Evolutionary conservation across 2,113 vertebrate genomes (phyloP).

Genomic region (Pelvicachromis taeniatus): DNA sequence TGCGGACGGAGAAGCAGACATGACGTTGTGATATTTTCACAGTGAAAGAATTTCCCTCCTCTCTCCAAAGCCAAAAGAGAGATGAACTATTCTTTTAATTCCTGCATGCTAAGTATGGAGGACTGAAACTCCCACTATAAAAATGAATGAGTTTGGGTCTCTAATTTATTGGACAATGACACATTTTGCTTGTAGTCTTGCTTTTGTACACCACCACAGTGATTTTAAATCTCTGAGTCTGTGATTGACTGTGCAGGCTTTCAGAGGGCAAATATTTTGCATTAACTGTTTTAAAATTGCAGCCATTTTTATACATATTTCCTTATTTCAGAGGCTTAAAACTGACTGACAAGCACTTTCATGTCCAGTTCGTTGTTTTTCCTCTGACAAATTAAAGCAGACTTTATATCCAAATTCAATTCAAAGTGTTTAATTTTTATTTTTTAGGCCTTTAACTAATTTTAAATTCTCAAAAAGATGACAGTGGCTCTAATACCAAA

Average conservation of each 20-base stretch:
- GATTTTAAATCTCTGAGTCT: neutral
- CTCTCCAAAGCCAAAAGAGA: neutral
- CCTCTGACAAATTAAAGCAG: neutral
- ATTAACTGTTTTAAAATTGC: neutral
- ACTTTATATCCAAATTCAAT: neutral
- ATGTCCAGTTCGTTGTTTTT: neutral
- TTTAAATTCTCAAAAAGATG: neutral
- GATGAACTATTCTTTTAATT: neutral
- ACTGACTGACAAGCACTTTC: neutral
- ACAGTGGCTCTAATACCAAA: neutral
- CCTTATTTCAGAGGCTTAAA: neutral
- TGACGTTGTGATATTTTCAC: constrained; percentile 55
- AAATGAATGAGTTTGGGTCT: neutral
- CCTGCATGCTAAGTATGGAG: neutral
- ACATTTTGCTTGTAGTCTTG: neutral
- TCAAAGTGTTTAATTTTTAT: neutral
- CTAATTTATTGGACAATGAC: neutral
- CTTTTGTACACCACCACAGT: neutral
- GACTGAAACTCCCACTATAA: neutral
- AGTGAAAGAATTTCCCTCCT: constrained; percentile 39
- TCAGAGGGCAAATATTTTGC: neutral
- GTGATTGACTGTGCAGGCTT: neutral
- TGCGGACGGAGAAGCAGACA: constrained; percentile 53
- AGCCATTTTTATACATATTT: neutral
- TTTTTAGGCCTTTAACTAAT: neutral